Evolutionary conservation across 2,113 vertebrate genomes (phyloP).

Genomic region (Macaca mulatta): DNA sequence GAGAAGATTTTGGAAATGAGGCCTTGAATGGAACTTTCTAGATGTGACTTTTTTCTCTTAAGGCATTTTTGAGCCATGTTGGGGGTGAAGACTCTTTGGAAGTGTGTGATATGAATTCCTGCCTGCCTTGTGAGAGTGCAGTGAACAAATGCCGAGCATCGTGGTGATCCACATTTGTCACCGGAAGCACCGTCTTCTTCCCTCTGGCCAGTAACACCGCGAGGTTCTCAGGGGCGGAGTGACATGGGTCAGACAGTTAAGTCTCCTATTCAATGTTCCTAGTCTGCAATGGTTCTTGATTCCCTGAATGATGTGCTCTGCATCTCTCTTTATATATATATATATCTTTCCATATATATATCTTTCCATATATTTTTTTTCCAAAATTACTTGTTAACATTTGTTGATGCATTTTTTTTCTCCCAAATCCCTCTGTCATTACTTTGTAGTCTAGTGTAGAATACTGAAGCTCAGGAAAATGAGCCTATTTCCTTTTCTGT

Average conservation of each 20-base stretch:
- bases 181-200: neutral
- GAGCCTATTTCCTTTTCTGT: neutral
- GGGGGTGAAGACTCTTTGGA: neutral
- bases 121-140: rapidly evolving
- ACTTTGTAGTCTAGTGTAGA: neutral
- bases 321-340: neutral
- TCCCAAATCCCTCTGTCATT: neutral
- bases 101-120: neutral
- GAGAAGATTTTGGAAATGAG: neutral
- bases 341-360: too few species aligned
- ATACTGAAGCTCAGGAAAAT: neutral
- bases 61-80: neutral
- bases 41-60: neutral
- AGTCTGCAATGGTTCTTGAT: rapidly evolving
- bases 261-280: neutral
- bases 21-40: neutral
- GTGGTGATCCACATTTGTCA: rapidly evolving
- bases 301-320: neutral
- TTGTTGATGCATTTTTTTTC: too few species aligned
- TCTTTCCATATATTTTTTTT: too few species aligned
- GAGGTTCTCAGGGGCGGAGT: neutral
- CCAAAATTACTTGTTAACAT: too few species aligned
- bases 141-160: neutral
- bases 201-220: rapidly evolving
- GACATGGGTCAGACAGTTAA: rapidly evolving